Conservation (phyloP, 1,140 invertebrate species). For the Diorhabda carinulata region DNA sequence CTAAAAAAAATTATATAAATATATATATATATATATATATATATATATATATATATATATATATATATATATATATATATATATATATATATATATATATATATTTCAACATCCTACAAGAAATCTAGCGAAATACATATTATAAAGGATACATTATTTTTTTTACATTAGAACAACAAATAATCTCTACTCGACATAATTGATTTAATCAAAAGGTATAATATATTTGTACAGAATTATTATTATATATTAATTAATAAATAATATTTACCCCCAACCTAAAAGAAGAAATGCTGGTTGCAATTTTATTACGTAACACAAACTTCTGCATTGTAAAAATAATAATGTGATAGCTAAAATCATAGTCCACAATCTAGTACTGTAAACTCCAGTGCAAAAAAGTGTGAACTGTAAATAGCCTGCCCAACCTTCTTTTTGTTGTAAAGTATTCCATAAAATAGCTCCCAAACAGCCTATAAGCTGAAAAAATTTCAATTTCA, state of each 20-base stretch:
- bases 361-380: constrained; percentile 77
- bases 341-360: constrained; percentile 75
- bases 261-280: constrained; percentile 69
- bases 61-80: too few species aligned
- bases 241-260: background rate
- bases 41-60: too few species aligned
- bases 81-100: too few species aligned
- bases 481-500: constrained; percentile 40
- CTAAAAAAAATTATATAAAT: too few species aligned
- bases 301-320: constrained; percentile 73
- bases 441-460: constrained; percentile 61
- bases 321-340: constrained; percentile 75
- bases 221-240: background rate
- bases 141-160: too few species aligned
- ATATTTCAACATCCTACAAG: too few species aligned
- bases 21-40: too few species aligned
- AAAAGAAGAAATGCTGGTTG: constrained; percentile 66
- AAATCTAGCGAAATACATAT: too few species aligned
- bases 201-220: too few species aligned
- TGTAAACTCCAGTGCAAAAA: constrained; percentile 70
- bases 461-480: constrained; percentile 62
- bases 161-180: too few species aligned
- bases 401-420: constrained; percentile 69
- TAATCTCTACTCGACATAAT: too few species aligned
- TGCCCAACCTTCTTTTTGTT: constrained; percentile 50